phyloP scores from a whole-genome alignment of 2,113 vertebrate species.

The Pagrus major region DNA sequence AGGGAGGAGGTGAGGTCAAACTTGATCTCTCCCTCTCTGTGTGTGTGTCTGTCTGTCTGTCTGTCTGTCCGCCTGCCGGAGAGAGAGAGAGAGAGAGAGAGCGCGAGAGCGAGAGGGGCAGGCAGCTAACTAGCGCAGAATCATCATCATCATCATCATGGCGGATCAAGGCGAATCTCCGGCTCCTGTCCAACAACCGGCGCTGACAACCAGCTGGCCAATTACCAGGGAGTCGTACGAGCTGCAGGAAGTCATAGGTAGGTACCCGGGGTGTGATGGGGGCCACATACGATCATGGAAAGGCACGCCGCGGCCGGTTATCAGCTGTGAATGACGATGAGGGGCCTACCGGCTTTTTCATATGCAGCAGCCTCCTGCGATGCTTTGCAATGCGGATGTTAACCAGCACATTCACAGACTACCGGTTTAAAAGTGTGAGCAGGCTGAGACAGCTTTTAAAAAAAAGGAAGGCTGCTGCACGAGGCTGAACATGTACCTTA shows the following conservation, averaged over 20 bases:
- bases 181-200: conserved; percentile 86
- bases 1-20: conserved; percentile 73
- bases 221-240: conserved; percentile 96
- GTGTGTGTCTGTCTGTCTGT: conserved; percentile 24
- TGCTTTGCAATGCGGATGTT: conserved; percentile 84
- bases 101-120: conserved; percentile 72
- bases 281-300: neutral
- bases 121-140: conserved; percentile 78
- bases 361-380: conserved; percentile 49
- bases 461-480: neutral
- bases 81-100: neutral
- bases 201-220: conserved; percentile 88
- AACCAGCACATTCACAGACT: conserved; percentile 42
- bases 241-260: conserved; percentile 98
- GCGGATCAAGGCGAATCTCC: conserved; percentile 93
- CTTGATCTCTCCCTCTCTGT: conserved; percentile 52
- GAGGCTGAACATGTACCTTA: conserved; percentile 22
- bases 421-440: conserved; percentile 24
- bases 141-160: conserved; percentile 87
- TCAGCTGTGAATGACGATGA: conserved; percentile 63
- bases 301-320: conserved; percentile 27
- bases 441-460: no score
- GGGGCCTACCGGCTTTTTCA: conserved; percentile 89
- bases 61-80: conserved; percentile 55
- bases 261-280: conserved; percentile 73